phyloP scores from a whole-genome alignment of 2,888 invertebrate species.

The Xiphydria camelus region DNA sequence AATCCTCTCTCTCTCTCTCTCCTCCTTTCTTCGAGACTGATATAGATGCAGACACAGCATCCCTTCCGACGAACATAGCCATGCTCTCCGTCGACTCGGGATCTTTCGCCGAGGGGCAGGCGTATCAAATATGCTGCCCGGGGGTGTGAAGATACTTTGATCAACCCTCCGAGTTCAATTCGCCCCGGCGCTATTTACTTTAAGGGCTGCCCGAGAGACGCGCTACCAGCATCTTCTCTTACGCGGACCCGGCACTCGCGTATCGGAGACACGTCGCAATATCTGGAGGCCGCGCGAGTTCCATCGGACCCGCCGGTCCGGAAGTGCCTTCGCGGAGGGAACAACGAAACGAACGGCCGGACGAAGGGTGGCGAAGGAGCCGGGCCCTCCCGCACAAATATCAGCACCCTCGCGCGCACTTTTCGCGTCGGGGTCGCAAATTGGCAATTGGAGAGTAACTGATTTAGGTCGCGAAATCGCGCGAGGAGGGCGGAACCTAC shows the following conservation, averaged over 20 bases:
- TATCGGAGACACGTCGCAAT: too few species aligned
- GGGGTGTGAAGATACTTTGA: constrained; percentile 54
- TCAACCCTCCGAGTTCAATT: constrained; percentile 37
- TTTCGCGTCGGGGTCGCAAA: constrained; percentile 34
- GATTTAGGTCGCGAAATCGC: constrained; percentile 31
- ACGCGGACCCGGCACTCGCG: background rate
- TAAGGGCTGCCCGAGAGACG: constrained; percentile 41
- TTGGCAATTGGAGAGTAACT: constrained; percentile 46
- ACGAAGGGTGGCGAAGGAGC: too few species aligned
- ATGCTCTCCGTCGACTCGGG: too few species aligned
- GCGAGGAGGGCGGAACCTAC: constrained; percentile 35
- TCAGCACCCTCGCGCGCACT: background rate
- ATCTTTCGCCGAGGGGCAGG: constrained; percentile 1
- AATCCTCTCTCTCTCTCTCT: too few species aligned
- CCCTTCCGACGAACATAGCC: too few species aligned
- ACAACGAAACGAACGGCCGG: too few species aligned
- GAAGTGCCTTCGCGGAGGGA: too few species aligned
- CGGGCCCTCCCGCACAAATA: too few species aligned
- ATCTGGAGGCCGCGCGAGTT: too few species aligned
- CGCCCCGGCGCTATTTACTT: constrained; percentile 45
- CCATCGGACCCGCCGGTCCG: too few species aligned
- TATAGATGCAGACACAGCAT: too few species aligned
- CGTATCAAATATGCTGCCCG: constrained; percentile 51
- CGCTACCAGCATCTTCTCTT: constrained; percentile 43
- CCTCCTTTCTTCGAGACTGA: too few species aligned